phyloP scores from a whole-genome alignment of 2,888 invertebrate species.

The Macropis europaea region DNA sequence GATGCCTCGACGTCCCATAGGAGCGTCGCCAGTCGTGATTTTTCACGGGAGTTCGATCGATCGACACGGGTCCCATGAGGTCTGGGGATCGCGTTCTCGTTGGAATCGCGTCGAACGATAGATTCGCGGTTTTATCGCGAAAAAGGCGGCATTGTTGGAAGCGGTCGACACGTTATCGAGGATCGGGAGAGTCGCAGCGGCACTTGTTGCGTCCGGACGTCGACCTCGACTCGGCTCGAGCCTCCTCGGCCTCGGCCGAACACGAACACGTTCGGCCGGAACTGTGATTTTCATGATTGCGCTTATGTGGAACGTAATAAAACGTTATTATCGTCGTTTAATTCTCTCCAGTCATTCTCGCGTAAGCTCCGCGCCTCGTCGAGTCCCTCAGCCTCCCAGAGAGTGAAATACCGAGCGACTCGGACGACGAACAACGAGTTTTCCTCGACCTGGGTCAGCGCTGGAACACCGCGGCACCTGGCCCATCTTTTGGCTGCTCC shows the following conservation, averaged over 20 bases:
- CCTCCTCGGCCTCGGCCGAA: conserved; percentile 56
- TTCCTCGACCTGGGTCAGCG: too few species aligned
- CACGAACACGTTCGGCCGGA: conserved; percentile 57
- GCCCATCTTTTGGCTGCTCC: too few species aligned
- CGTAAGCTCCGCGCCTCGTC: neutral
- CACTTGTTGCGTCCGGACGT: conserved; percentile 79
- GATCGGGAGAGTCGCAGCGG: conserved; percentile 64
- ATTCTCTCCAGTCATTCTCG: neutral
- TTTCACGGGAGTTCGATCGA: too few species aligned
- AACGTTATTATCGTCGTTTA: conserved; percentile 1
- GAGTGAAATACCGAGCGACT: too few species aligned
- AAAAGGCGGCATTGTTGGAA: conserved; percentile 23
- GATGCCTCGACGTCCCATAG: too few species aligned
- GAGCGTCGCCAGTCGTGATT: too few species aligned
- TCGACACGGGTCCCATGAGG: too few species aligned
- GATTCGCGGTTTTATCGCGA: conserved; percentile 4
- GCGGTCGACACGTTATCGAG: conserved; percentile 44
- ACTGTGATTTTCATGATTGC: conserved; percentile 55
- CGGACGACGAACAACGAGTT: too few species aligned
- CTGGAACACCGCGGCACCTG: too few species aligned
- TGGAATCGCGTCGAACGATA: neutral
- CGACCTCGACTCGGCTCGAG: conserved; percentile 73
- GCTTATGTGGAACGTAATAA: conserved; percentile 20
- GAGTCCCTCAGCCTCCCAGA: too few species aligned
- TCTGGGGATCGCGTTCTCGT: neutral